phyloP scores from a whole-genome alignment of 2,888 invertebrate genomes.

The Dione vanillae region DNA sequence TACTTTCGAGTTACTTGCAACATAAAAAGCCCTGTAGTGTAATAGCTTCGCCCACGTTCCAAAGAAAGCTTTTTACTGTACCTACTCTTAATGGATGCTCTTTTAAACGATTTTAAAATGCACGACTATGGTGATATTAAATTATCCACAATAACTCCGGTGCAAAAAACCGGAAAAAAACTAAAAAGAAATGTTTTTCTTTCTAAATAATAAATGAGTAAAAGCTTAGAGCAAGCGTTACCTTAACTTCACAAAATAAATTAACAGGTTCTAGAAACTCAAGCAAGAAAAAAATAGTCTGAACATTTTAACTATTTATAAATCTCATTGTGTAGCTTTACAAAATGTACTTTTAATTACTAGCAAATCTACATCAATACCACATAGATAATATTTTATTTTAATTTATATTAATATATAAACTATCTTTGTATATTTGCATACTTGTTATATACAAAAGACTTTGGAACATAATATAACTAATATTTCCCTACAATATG shows the following conservation, averaged over 20 bases:
- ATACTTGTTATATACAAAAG: no score
- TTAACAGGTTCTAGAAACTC: neutral
- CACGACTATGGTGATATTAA: neutral
- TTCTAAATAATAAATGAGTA: no score
- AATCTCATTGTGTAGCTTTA: no score
- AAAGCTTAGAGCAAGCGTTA: no score
- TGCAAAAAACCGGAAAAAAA: neutral
- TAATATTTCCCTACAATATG: no score
- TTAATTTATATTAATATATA: no score
- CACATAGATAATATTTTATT: no score
- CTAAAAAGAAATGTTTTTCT: neutral
- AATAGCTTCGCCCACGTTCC: conserved; percentile 37
- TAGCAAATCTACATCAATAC: no score
- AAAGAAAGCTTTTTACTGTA: conserved; percentile 40
- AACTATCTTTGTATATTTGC: no score
- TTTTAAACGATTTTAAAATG: conserved; percentile 1
- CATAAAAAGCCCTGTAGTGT: conserved; percentile 33
- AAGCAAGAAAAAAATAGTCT: neutral
- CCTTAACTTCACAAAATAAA: neutral
- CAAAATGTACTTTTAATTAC: no score
- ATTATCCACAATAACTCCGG: neutral
- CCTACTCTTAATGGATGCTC: conserved; percentile 34
- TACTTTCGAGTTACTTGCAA: conserved; percentile 22
- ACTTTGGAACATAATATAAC: no score
- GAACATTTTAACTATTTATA: no score